Conservation (phyloP, 2,888 invertebrate species). For the Nudaria mundana region DNA sequence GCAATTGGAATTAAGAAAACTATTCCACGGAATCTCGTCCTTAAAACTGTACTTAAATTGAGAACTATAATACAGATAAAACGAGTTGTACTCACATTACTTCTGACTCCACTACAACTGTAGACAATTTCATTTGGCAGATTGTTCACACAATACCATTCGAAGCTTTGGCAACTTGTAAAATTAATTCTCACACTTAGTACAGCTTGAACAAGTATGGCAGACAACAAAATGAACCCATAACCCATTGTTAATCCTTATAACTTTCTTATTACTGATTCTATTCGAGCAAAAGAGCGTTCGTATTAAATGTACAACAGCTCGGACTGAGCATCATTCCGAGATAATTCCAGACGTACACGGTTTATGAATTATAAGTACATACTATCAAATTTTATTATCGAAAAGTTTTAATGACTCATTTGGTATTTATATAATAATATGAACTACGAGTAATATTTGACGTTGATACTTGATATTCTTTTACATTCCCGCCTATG, state of each 20-base stretch:
- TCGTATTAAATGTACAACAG: constrained; percentile 51
- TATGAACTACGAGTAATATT: too few relatives aligned
- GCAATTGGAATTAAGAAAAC: too few relatives aligned
- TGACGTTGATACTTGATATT: too few relatives aligned
- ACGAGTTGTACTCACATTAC: constrained; percentile 55
- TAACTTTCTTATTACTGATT: neutral
- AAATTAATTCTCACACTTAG: constrained; percentile 62
- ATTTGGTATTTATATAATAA: too few relatives aligned
- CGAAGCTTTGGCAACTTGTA: constrained; percentile 60
- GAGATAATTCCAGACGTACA: constrained; percentile 55
- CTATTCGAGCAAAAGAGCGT: constrained; percentile 31
- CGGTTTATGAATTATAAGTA: constrained; percentile 26
- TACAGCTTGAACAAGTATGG: constrained; percentile 30
- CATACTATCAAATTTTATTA: constrained; percentile 37
- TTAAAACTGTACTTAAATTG: too few relatives aligned
- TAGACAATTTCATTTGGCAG: constrained; percentile 57
- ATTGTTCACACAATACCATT: constrained; percentile 70
- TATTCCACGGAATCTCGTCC: too few relatives aligned
- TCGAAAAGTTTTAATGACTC: constrained; percentile 48
- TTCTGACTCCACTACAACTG: constrained; percentile 48
- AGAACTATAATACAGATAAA: too few relatives aligned
- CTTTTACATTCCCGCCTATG: too few relatives aligned
- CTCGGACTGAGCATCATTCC: constrained; percentile 49
- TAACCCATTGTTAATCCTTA: constrained; percentile 38
- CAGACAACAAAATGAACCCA: constrained; percentile 30